Evolutionary conservation across 2,113 vertebrate species (phyloP), one percentile per base, ranked within the genome.

Genomic region (Zootoca vivipara): DNA sequence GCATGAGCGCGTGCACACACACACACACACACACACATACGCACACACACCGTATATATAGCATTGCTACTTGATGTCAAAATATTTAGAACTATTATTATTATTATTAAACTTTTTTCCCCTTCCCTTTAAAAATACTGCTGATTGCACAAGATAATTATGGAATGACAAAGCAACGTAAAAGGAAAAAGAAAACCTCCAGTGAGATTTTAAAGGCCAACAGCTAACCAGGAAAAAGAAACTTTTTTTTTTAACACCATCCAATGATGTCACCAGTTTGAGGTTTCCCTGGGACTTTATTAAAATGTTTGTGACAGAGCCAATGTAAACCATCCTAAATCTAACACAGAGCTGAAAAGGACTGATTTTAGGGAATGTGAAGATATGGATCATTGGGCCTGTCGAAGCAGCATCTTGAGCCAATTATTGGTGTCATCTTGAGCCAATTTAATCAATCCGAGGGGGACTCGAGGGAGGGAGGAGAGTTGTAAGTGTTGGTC

Each of bases 361-460:
- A 98, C 98, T 97, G 97, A 97, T 97, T 97, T 97, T 88, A 97
- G 98, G 97, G 97, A 96, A 97, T 98, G 98, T 96, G 93, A 98
- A 98, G 98, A 99, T 99, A 99, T 98, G 98, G 98, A 99, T 99
- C 98, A 96, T 98, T 98, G 97, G 98, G 97, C 97, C 97, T 97
- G 97, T 95, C 92, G 96, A 97, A 97, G 96, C 97, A 89, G 97
- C 99, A 99, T 98, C 99, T 99, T 99, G 99, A 98, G 98, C 97
- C 98, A 99, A 99, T 99, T 99, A 99, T 98, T 98, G 98, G 98
- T 99, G 98, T 99, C 99, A 99, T 99, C 98, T 99, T 99, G 99
- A 99, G 99, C 98, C 98, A 99, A 99, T 99, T 99, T 97, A 98
- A 99, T 99, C 98, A 99, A 98, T 98, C 98, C 97, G 96, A 98